Conservation (phyloP, 2,797 vertebrate genomes). For the Phataginus tricuspis region DNA sequence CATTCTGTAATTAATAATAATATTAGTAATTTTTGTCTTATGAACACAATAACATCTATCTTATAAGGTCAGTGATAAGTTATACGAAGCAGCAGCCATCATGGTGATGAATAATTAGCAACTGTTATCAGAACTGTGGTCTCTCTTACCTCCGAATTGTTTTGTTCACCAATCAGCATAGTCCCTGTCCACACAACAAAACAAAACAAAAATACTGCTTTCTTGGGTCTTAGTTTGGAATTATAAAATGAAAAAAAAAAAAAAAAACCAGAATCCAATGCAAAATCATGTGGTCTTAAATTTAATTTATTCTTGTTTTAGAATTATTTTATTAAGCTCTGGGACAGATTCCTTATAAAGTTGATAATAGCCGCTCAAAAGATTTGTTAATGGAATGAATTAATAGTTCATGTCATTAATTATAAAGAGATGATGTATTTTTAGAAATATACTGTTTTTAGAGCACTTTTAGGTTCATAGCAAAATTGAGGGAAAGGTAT, state of each 20-base stretch:
- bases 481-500: background rate
- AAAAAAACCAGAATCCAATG: background rate
- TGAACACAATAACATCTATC: background rate
- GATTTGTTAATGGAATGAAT: background rate
- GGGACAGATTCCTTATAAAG: background rate
- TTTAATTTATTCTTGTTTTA: background rate
- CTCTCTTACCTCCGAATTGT: background rate
- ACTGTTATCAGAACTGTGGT: background rate
- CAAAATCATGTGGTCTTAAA: background rate
- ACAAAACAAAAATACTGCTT: background rate
- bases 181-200: background rate
- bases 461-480: background rate
- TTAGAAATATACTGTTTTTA: background rate
- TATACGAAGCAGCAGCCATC: background rate
- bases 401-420: background rate
- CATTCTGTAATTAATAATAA: background rate
- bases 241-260: background rate
- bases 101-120: background rate
- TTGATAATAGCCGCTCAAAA: background rate
- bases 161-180: background rate
- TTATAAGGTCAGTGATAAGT: background rate
- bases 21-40: background rate
- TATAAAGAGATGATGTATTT: background rate
- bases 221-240: background rate
- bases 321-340: background rate